Conservation (phyloP, 2,797 vertebrate species). For the Etheostoma nigrum region DNA sequence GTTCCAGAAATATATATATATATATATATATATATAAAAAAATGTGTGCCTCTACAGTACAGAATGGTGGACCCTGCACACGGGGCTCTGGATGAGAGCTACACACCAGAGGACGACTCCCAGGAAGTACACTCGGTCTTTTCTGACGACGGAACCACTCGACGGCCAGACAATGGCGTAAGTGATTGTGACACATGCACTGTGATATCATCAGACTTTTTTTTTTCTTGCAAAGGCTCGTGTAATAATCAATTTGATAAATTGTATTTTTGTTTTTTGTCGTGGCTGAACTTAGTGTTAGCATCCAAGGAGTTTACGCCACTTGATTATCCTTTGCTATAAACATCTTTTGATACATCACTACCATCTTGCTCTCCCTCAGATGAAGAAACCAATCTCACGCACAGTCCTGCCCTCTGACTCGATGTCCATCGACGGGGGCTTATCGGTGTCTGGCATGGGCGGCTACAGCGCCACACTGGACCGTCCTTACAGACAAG, state of each 20-base stretch:
- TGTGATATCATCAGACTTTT: background rate
- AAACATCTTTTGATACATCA: background rate
- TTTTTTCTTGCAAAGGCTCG: background rate
- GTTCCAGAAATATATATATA: background rate
- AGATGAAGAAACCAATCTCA: slow-evolving; percentile 95
- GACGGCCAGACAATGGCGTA: slow-evolving; percentile 92
- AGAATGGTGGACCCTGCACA: slow-evolving; percentile 96
- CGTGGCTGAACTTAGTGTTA: background rate
- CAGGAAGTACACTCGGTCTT: slow-evolving; percentile 92
- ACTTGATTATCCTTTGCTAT: background rate
- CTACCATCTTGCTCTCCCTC: background rate
- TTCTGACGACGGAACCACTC: slow-evolving; percentile 92
- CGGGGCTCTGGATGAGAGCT: slow-evolving; percentile 89
- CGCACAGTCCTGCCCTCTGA: slow-evolving; percentile 90
- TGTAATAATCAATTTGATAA: background rate
- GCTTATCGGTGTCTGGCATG: slow-evolving; percentile 81
- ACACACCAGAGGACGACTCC: slow-evolving; percentile 93
- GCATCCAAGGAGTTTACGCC: background rate
- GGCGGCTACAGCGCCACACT: slow-evolving; percentile 91
- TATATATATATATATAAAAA: no score
- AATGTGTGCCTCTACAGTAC: slow-evolving; percentile 79
- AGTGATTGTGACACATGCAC: background rate
- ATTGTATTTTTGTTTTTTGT: background rate
- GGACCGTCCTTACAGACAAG: slow-evolving; percentile 92
- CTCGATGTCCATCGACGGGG: slow-evolving; percentile 88